phyloP scores from a whole-genome alignment of 2,888 invertebrate species.

The Agrotis clavis region DNA sequence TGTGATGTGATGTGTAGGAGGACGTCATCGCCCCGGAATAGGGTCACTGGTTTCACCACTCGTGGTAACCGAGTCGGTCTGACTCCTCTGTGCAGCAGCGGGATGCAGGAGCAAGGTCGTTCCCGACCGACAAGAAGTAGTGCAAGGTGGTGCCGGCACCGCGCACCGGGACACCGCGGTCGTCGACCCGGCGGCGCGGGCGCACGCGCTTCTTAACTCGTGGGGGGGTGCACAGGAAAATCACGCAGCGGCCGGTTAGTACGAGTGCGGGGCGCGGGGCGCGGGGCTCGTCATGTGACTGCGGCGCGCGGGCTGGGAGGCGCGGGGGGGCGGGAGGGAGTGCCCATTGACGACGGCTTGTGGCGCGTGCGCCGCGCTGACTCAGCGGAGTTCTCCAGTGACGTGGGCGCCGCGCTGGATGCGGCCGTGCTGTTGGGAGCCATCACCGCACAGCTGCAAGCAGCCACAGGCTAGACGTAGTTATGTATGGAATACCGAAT shows the following conservation, averaged over 20 bases:
- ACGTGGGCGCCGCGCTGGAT: slow-evolving; percentile 21
- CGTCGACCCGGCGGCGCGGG: slow-evolving; percentile 56
- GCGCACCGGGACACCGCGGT: slow-evolving; percentile 41
- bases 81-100: neutral
- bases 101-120: slow-evolving; percentile 41
- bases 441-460: too few species aligned
- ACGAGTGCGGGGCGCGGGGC: slow-evolving; percentile 47
- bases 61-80: neutral
- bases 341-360: slow-evolving; percentile 67
- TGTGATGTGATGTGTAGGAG: neutral
- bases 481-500: too few species aligned
- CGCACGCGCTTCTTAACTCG: slow-evolving; percentile 24
- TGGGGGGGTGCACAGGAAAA: slow-evolving; percentile 55
- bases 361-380: slow-evolving; percentile 62
- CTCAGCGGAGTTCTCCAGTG: slow-evolving; percentile 47
- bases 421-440: too few species aligned
- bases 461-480: neutral
- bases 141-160: slow-evolving; percentile 25
- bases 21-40: neutral
- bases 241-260: slow-evolving; percentile 37
- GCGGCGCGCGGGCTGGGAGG: slow-evolving; percentile 52
- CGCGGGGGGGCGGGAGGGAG: slow-evolving; percentile 41
- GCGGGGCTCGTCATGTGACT: slow-evolving; percentile 74
- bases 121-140: slow-evolving; percentile 42
- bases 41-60: neutral